Evolutionary conservation across 2,888 invertebrate genomes (phyloP).

Genomic region (Chrysolina oricalcia): DNA sequence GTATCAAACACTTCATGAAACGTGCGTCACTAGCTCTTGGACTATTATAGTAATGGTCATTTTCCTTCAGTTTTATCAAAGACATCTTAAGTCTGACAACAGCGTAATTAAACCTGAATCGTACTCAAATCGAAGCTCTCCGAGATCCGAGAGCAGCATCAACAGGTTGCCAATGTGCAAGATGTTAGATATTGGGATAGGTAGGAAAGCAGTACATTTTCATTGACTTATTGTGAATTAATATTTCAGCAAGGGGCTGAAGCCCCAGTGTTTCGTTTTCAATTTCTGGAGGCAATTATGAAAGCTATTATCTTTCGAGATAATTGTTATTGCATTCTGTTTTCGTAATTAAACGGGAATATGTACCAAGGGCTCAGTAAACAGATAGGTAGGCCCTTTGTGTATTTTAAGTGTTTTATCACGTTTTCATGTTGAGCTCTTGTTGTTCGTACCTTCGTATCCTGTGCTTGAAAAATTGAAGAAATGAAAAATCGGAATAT

Average conservation of each 20-base stretch:
- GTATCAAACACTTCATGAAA: too few species aligned
- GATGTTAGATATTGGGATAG: slow-evolving; percentile 14
- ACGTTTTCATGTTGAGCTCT: too few species aligned
- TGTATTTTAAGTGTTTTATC: background rate
- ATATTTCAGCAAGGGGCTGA: slow-evolving; percentile 2
- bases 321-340: background rate
- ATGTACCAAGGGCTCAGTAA: too few species aligned
- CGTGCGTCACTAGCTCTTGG: too few species aligned
- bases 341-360: background rate
- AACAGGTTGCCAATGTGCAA: slow-evolving; percentile 63
- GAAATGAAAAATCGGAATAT: too few species aligned
- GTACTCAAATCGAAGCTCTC: slow-evolving; percentile 7
- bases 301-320: slow-evolving; percentile 5
- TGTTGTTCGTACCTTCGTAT: too few species aligned
- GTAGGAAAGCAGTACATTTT: slow-evolving; percentile 29
- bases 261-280: background rate
- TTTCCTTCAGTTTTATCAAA: too few species aligned
- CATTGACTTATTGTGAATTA: background rate
- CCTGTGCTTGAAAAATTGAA: too few species aligned
- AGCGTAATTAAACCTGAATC: background rate
- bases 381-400: too few species aligned
- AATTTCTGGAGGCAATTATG: slow-evolving; percentile 5
- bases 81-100: background rate
- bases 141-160: slow-evolving; percentile 39
- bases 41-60: too few species aligned